A percentile compares a stretch with the other conserved stretches of the same genome.
Conservation (phyloP, 2,113 vertebrate species). For the Tragelaphus scriptus region DNA sequence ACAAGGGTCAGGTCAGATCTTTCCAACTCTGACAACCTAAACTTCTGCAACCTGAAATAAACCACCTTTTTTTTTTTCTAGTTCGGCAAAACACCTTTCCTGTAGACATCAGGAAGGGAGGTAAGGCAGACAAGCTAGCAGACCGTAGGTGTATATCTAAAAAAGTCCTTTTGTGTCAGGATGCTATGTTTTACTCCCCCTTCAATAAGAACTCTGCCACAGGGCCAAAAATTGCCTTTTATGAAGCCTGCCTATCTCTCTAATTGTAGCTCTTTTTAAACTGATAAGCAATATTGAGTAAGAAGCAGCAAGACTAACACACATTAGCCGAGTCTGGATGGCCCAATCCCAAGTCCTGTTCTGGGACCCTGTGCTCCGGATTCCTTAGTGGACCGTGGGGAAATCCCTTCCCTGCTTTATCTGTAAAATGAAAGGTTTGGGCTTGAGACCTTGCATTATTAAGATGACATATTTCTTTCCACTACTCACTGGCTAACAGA, state of each 20-base stretch:
- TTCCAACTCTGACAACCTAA: neutral
- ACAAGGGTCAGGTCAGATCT: neutral
- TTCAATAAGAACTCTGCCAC: neutral
- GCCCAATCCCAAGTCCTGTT: neutral
- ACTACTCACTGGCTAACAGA: neutral
- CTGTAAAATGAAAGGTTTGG: neutral
- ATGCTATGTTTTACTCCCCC: neutral
- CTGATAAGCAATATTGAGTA: neutral
- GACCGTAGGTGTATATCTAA: neutral
- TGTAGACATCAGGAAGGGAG: neutral
- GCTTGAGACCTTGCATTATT: neutral
- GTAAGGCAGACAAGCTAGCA: neutral
- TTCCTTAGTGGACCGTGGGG: neutral
- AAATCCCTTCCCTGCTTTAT: neutral
- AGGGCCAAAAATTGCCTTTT: neutral
- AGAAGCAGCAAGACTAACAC: neutral
- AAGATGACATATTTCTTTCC: neutral
- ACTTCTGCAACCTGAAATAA: neutral
- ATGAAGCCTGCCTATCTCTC: neutral
- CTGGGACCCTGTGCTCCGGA: neutral
- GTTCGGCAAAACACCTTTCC: constrained; percentile 5
- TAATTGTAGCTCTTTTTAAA: neutral
- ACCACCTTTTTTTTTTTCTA: neutral
- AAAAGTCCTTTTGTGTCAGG: neutral
- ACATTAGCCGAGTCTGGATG: neutral